Evolutionary conservation across 2,113 vertebrate genomes (phyloP).

Genomic region (Etia nguti): DNA sequence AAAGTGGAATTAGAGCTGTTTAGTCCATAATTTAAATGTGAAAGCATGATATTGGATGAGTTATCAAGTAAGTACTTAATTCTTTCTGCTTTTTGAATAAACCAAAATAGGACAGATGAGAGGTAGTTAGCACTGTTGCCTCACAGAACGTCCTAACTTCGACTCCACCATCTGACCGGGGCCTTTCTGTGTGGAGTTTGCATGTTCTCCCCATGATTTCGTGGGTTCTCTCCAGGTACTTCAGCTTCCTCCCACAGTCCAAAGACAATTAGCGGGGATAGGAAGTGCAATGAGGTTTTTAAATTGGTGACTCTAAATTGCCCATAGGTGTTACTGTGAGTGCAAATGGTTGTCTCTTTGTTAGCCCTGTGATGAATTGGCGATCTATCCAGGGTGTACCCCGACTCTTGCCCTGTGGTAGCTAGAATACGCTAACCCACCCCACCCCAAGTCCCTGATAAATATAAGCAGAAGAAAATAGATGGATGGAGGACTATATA

Average conservation of each 20-base stretch:
- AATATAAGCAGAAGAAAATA: not conserved
- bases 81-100: not conserved
- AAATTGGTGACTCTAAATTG: not conserved
- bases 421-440: not conserved
- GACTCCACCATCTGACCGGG: not conserved
- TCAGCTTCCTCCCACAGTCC: not conserved
- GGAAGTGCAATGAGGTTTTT: not conserved
- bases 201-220: not conserved
- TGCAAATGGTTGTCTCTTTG: not conserved
- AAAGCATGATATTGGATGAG: not conserved
- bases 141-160: not conserved
- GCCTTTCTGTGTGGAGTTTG: not conserved
- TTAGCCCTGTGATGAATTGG: not conserved
- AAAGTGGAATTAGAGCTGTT: not conserved
- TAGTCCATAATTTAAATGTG: not conserved
- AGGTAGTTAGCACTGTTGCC: not conserved
- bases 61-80: not conserved
- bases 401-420: not conserved
- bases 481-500: not conserved
- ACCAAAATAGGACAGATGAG: not conserved
- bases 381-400: not conserved
- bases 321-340: not conserved
- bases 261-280: not conserved
- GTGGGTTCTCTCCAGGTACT: not conserved
- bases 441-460: not conserved